Evolutionary conservation across 2,888 invertebrate genomes (phyloP).

Genomic region (Clostera curtula): DNA sequence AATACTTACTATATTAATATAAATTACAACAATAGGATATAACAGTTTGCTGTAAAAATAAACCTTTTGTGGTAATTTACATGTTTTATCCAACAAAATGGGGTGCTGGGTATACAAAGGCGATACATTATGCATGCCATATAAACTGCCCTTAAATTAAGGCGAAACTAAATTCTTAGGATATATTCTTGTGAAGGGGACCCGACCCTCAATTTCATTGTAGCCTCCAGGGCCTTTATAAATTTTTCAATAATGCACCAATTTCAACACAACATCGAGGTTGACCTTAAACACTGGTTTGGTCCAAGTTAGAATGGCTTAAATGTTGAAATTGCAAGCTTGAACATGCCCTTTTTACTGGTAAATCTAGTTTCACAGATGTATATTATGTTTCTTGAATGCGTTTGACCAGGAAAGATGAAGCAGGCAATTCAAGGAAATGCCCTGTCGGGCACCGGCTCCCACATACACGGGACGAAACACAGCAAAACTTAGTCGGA

Average conservation of each 20-base stretch:
- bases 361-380: no score
- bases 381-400: no score
- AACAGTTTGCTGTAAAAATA: no score
- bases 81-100: slow-evolving; percentile 6
- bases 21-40: no score
- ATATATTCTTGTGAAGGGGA: slow-evolving; percentile 20
- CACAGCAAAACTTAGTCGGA: no score
- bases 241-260: slow-evolving; percentile 42
- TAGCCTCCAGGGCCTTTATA: slow-evolving; percentile 29
- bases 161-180: slow-evolving; percentile 22
- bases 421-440: no score
- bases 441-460: no score
- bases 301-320: slow-evolving; percentile 22
- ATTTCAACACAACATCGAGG: slow-evolving; percentile 42
- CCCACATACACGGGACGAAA: no score
- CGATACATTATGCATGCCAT: slow-evolving; percentile 27
- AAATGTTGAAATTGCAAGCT: no score
- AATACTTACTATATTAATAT: no score
- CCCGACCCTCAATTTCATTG: slow-evolving; percentile 18
- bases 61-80: slow-evolving; percentile 9
- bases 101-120: slow-evolving; percentile 16
- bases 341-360: no score
- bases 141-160: slow-evolving; percentile 26
- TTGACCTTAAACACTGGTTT: slow-evolving; percentile 31
- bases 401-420: no score